These are phyloP conservation scores for Macrochelys suwanniensis DNA, from an alignment of 2,797 vertebrate species.

Conservation along the genomic window DNA sequence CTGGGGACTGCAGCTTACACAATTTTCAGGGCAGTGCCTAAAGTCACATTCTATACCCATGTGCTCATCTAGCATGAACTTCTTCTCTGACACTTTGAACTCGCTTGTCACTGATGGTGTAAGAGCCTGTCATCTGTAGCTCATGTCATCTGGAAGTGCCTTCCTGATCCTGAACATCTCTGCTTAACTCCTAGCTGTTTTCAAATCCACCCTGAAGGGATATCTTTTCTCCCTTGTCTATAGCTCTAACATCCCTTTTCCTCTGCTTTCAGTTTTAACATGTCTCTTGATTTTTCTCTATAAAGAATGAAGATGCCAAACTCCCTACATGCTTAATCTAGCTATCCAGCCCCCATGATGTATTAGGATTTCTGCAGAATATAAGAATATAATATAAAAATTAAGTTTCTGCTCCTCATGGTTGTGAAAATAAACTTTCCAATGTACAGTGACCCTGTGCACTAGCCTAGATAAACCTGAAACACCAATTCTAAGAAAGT, in stretches of 20 bases:
- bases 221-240: neutral
- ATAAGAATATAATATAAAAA: neutral
- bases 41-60: neutral
- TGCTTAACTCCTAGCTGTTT: neutral
- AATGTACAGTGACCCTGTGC: too few relatives aligned
- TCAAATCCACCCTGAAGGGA: neutral
- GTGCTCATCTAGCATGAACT: neutral
- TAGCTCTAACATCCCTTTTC: neutral
- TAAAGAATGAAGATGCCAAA: neutral
- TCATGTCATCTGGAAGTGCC: neutral
- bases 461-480: neutral
- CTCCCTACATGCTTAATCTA: neutral
- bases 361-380: neutral
- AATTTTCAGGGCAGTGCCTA: neutral
- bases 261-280: neutral
- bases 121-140: neutral
- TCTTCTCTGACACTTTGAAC: neutral
- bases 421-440: neutral
- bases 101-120: neutral
- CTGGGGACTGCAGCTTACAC: neutral
- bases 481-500: neutral
- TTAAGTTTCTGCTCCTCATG: neutral
- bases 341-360: too few relatives aligned
- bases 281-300: neutral
- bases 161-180: neutral